Conservation (phyloP, 2,797 vertebrate species). For the Percopsis omiscomaycus region DNA sequence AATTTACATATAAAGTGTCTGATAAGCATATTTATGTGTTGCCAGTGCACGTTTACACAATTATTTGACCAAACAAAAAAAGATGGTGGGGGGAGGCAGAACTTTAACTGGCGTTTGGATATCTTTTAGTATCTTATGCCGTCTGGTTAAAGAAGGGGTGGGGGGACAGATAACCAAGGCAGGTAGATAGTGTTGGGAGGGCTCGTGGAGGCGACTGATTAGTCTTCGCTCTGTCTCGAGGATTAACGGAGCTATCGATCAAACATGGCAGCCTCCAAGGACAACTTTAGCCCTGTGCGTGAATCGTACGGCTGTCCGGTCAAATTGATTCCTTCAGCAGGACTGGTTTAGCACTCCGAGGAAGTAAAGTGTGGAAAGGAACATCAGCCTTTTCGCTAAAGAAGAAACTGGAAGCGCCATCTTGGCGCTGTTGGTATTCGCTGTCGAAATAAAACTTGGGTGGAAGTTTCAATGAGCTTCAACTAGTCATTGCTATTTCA, state of each 20-base stretch:
- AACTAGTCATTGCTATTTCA: too few species aligned
- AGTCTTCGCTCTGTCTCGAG: constrained; percentile 74
- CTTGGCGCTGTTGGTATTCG: too few species aligned
- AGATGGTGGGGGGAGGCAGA: constrained; percentile 26
- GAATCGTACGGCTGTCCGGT: constrained; percentile 82
- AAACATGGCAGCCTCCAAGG: constrained; percentile 74
- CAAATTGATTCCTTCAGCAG: constrained; percentile 83
- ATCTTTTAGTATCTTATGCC: constrained; percentile 53
- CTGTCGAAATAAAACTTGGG: too few species aligned
- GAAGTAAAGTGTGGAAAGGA: constrained; percentile 55
- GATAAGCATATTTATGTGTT: constrained; percentile 73
- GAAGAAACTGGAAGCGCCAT: too few species aligned
- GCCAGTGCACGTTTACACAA: constrained; percentile 52
- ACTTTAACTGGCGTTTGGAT: constrained; percentile 61
- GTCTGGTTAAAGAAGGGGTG: constrained; percentile 40
- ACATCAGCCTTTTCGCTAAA: constrained; percentile 62
- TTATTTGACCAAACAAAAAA: constrained; percentile 63
- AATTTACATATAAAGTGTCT: constrained; percentile 80
- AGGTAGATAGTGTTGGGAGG: constrained; percentile 50
- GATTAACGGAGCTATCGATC: constrained; percentile 82
- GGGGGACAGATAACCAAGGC: constrained; percentile 37
- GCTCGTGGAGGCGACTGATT: constrained; percentile 62
- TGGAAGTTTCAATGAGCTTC: too few species aligned
- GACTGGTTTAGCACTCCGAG: constrained; percentile 60
- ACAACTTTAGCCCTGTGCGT: constrained; percentile 81